A percentile compares a stretch with the other conserved stretches of the same genome.
Evolutionary conservation across 2,888 invertebrate species (phyloP).

Genomic region (Apotomis capreana): DNA sequence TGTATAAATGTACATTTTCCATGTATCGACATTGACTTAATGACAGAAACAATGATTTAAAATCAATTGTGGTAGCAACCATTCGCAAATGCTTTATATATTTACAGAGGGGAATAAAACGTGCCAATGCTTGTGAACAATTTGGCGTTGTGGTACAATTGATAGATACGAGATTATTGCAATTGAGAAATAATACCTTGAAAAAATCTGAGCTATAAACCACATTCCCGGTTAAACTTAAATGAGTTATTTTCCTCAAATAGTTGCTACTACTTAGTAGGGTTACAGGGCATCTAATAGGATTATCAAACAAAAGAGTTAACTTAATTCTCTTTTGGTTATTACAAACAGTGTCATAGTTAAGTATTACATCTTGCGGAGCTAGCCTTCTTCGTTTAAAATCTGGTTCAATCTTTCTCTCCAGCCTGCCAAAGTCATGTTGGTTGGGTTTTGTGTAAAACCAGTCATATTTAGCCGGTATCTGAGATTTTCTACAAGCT

Average conservation of each 20-base stretch:
- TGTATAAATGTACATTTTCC: constrained; percentile 35
- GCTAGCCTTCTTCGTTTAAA: constrained; percentile 34
- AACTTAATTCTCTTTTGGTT: constrained; percentile 21
- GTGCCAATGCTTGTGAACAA: constrained; percentile 15
- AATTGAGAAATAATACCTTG: constrained; percentile 27
- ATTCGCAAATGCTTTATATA: constrained; percentile 35
- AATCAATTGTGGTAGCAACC: constrained; percentile 35
- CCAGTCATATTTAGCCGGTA: constrained; percentile 31
- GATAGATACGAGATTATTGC: constrained; percentile 27
- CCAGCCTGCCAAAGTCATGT: constrained; percentile 21
- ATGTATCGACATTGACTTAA: constrained; percentile 34
- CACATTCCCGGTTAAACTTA: constrained; percentile 33
- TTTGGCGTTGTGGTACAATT: constrained; percentile 32
- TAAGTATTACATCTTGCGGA: constrained; percentile 19
- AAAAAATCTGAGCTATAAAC: constrained; percentile 32
- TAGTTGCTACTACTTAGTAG: constrained; percentile 22
- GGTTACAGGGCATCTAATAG: constrained; percentile 20
- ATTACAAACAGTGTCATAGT: constrained; percentile 37
- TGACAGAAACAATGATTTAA: constrained; percentile 25
- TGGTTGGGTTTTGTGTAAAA: constrained; percentile 34
- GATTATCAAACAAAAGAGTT: constrained; percentile 30
- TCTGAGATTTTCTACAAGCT: constrained; percentile 12
- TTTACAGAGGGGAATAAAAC: constrained; percentile 26
- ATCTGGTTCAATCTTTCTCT: constrained; percentile 17
- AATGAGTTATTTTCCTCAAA: constrained; percentile 33